phyloP scores from a whole-genome alignment of 2,888 invertebrate species.

The Sthenelais limicola region DNA sequence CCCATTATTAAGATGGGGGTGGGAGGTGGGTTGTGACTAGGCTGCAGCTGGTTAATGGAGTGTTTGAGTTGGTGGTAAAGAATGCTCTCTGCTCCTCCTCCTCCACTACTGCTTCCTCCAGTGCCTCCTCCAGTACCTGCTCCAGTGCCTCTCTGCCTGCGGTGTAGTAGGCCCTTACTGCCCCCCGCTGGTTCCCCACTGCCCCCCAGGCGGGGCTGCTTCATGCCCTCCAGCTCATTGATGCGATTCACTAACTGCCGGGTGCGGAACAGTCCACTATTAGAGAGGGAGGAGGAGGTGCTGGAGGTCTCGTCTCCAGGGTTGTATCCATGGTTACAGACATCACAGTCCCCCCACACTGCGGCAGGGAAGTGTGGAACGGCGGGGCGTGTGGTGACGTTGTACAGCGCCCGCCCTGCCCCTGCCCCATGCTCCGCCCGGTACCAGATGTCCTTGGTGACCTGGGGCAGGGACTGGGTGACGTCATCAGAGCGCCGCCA shows the following conservation, averaged over 20 bases:
- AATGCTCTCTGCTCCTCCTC: background rate
- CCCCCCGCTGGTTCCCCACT: background rate
- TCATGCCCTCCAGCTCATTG: slow-evolving; percentile 11
- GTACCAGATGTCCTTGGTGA: slow-evolving; percentile 21
- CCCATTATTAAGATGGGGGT: slow-evolving; percentile 6
- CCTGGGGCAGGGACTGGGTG: slow-evolving; percentile 20
- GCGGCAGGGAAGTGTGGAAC: background rate
- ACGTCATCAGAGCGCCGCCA: background rate
- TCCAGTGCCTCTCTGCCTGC: background rate
- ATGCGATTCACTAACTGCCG: slow-evolving; percentile 8
- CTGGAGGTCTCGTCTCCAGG: background rate
- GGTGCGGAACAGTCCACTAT: slow-evolving; percentile 10
- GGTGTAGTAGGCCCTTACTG: background rate
- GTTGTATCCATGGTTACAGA: background rate
- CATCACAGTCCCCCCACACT: background rate
- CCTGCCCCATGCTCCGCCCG: background rate
- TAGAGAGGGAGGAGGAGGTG: background rate
- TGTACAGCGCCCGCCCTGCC: background rate
- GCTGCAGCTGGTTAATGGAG: slow-evolving; percentile 7
- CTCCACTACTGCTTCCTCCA: background rate
- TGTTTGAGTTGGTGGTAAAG: slow-evolving; percentile 13
- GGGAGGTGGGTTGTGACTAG: background rate
- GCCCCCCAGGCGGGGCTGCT: background rate
- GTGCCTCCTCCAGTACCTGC: background rate
- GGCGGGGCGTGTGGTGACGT: background rate